Percentiles rank a stretch among this genome's conserved stretches.
phyloP scores from a whole-genome alignment of 2,888 invertebrate genomes.

The Drosophila mayaguana region DNA sequence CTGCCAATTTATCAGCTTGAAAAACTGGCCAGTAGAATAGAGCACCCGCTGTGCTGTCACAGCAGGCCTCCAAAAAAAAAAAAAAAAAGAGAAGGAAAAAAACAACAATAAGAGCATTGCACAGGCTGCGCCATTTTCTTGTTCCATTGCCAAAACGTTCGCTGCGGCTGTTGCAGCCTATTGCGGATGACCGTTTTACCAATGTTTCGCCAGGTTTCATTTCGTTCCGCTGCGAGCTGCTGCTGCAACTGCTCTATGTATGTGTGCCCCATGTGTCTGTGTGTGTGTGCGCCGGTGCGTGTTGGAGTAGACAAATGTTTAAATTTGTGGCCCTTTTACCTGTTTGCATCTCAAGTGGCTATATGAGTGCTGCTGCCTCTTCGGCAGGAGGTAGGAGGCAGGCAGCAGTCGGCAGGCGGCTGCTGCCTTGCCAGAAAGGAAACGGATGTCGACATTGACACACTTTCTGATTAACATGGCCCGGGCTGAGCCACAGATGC shows the following conservation, averaged over 20 bases:
- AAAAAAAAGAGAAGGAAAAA: slow-evolving; percentile 4
- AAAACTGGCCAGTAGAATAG: slow-evolving; percentile 53
- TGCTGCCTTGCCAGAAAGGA: slow-evolving; percentile 59
- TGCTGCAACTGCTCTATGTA: slow-evolving; percentile 1
- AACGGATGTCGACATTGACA: slow-evolving; percentile 82
- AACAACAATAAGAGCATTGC: slow-evolving; percentile 24
- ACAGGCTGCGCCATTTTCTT: slow-evolving; percentile 37
- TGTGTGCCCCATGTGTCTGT: slow-evolving; percentile 17
- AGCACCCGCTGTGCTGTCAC: slow-evolving; percentile 47
- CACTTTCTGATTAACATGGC: slow-evolving; percentile 73
- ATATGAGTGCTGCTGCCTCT: slow-evolving; percentile 44
- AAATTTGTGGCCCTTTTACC: slow-evolving; percentile 79
- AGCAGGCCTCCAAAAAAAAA: slow-evolving; percentile 29
- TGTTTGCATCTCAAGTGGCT: slow-evolving; percentile 80
- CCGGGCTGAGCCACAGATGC: slow-evolving; percentile 4
- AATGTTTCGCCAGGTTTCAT: slow-evolving; percentile 76
- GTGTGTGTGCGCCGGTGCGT: slow-evolving; percentile 65
- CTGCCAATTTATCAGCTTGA: slow-evolving; percentile 77
- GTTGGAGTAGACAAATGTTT: slow-evolving; percentile 79
- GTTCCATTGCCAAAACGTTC: slow-evolving; percentile 56
- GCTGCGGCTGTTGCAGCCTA: slow-evolving; percentile 48
- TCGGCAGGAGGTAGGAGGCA: slow-evolving; percentile 1
- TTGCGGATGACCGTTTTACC: slow-evolving; percentile 84
- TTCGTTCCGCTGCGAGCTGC: slow-evolving; percentile 16
- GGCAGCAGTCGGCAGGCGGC: not conserved